phyloP scores from a whole-genome alignment of 2,888 invertebrate species.

The Gisinianus flammeolus region DNA sequence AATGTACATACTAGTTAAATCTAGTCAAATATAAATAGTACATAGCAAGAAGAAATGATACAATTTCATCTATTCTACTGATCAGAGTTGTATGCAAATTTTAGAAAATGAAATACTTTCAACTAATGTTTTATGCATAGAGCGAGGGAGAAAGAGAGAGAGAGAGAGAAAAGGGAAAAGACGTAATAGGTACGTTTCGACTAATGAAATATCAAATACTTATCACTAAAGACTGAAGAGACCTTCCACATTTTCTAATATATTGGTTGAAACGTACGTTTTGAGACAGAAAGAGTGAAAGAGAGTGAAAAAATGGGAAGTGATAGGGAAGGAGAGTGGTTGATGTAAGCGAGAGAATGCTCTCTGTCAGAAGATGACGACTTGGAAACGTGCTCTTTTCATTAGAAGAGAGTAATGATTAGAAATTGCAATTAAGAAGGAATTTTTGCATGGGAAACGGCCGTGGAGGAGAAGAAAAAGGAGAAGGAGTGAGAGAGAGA shows the following conservation, averaged over 20 bases:
- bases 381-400: slow-evolving; percentile 39
- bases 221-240: background rate
- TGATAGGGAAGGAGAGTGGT: background rate
- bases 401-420: slow-evolving; percentile 45
- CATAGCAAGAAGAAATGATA: no score
- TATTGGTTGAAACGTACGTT: background rate
- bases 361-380: slow-evolving; percentile 41
- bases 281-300: slow-evolving; percentile 8
- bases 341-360: slow-evolving; percentile 15
- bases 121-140: no score
- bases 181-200: background rate
- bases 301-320: slow-evolving; percentile 11
- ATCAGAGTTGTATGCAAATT: no score
- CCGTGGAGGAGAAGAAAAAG: slow-evolving; percentile 15
- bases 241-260: no score
- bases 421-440: slow-evolving; percentile 52
- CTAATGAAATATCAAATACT: background rate
- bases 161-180: no score
- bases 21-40: no score
- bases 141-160: no score
- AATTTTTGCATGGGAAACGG: slow-evolving; percentile 50
- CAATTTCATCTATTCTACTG: no score
- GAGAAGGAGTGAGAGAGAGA: slow-evolving; percentile 21
- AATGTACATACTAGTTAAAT: no score
- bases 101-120: no score